Percentiles rank a stretch among this genome's conserved stretches.
Conservation (phyloP, 2,113 vertebrate genomes). For the Hippolais icterina region DNA sequence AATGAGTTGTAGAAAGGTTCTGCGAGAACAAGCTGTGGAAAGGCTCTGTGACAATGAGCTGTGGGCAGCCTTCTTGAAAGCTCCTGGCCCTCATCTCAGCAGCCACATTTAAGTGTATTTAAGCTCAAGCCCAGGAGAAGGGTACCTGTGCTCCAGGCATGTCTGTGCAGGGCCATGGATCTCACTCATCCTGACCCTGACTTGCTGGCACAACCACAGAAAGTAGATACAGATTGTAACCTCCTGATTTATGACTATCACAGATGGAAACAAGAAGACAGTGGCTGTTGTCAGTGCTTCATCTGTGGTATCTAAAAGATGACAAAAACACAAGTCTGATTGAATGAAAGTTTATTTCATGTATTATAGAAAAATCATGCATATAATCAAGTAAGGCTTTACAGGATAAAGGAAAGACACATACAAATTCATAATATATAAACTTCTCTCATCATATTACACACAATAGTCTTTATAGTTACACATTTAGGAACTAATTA, state of each 20-base stretch:
- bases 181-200: neutral
- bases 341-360: conserved; percentile 22
- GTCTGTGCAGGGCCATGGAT: rapidly evolving
- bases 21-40: neutral
- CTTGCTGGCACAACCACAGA: neutral
- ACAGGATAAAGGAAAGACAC: neutral
- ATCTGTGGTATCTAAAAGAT: neutral
- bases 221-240: neutral
- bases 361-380: neutral
- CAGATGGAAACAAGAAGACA: neutral
- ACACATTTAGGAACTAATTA: neutral
- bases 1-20: too few species aligned
- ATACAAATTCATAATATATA: neutral
- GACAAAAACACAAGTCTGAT: neutral
- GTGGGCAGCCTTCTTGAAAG: neutral
- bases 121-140: neutral
- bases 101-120: neutral
- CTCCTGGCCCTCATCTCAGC: neutral
- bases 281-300: neutral
- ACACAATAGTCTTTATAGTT: neutral
- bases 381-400: neutral
- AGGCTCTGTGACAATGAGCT: neutral
- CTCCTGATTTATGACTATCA: neutral
- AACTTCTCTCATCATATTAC: neutral
- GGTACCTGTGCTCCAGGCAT: neutral